Evolutionary conservation across 1,140 invertebrate species (phyloP).

Genomic region (Maconellicoccus hirsutus): DNA sequence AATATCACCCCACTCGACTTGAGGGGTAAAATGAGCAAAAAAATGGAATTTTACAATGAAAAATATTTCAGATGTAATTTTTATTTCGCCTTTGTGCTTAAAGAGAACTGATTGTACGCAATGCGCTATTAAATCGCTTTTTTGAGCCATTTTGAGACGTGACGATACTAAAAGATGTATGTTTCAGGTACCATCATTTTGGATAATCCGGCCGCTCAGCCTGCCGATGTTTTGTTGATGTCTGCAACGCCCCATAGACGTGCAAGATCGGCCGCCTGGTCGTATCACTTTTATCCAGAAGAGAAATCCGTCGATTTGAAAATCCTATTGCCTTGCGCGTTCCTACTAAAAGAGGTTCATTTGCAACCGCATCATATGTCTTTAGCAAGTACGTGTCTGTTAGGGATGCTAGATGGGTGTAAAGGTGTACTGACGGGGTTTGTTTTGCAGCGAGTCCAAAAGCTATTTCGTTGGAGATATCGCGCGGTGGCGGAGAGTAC

Average conservation of each 20-base stretch:
- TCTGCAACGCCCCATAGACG: slow-evolving; percentile 59
- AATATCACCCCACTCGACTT: too few species aligned
- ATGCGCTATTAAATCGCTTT: too few species aligned
- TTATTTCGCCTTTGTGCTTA: too few species aligned
- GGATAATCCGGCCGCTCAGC: slow-evolving; percentile 70
- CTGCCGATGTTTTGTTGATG: slow-evolving; percentile 73
- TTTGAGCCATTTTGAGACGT: too few species aligned
- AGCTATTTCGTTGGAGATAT: slow-evolving; percentile 70
- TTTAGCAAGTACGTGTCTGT: slow-evolving; percentile 50
- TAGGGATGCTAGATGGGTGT: background rate
- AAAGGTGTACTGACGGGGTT: slow-evolving; percentile 23
- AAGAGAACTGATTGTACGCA: too few species aligned
- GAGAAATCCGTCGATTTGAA: slow-evolving; percentile 77
- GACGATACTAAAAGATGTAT: too few species aligned
- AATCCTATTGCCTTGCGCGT: slow-evolving; percentile 76
- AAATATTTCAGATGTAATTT: too few species aligned
- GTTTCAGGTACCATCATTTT: slow-evolving; percentile 57
- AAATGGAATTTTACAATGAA: too few species aligned
- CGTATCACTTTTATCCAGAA: slow-evolving; percentile 84
- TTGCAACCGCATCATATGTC: slow-evolving; percentile 74
- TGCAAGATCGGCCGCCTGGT: slow-evolving; percentile 76
- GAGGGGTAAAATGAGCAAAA: too few species aligned
- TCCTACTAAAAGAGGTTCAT: slow-evolving; percentile 77
- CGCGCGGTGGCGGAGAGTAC: slow-evolving; percentile 42
- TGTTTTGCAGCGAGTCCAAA: slow-evolving; percentile 62